Percentiles rank a stretch among this genome's conserved stretches.
phyloP scores from a whole-genome alignment of 2,113 vertebrate genomes.

The Catharus fuscescens region DNA sequence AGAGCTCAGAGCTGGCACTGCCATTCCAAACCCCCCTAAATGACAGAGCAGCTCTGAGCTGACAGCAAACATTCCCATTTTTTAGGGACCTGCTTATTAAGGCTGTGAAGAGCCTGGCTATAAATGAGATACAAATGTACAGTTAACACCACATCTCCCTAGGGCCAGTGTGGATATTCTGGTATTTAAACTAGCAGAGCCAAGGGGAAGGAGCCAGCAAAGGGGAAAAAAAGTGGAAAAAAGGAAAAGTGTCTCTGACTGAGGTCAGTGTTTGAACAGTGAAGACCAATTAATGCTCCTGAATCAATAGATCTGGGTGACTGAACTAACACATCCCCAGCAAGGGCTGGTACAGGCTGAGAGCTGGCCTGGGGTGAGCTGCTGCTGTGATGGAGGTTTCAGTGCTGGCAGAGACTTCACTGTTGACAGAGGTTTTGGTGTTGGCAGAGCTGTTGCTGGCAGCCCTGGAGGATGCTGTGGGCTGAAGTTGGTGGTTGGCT shows the following conservation, averaged over 20 bases:
- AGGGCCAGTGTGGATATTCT: constrained; percentile 7
- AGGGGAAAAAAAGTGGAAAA: background rate
- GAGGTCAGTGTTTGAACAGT: constrained; percentile 41
- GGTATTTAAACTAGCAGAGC: constrained; percentile 41
- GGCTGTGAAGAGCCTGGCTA: background rate
- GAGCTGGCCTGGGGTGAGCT: background rate
- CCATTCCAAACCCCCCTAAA: background rate
- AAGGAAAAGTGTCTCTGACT: background rate
- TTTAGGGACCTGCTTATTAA: background rate
- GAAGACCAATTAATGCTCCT: constrained; percentile 25
- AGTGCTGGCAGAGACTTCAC: background rate
- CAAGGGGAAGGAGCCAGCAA: background rate
- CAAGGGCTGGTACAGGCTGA: background rate
- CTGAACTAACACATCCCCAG: background rate
- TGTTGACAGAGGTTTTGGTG: background rate
- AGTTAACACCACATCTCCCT: background rate
- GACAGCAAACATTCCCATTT: background rate
- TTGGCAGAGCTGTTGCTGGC: background rate
- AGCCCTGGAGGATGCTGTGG: background rate
- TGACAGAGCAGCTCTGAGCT: background rate
- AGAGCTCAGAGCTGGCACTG: background rate
- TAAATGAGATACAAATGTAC: constrained; percentile 24
- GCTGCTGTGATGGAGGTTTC: fast-evolving
- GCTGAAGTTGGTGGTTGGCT: background rate
- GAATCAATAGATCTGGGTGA: constrained; percentile 8